Evolutionary conservation across 1,140 invertebrate species (phyloP), one percentile per base, ranked within the genome.

Genomic region (Dreissena rostriformis): DNA sequence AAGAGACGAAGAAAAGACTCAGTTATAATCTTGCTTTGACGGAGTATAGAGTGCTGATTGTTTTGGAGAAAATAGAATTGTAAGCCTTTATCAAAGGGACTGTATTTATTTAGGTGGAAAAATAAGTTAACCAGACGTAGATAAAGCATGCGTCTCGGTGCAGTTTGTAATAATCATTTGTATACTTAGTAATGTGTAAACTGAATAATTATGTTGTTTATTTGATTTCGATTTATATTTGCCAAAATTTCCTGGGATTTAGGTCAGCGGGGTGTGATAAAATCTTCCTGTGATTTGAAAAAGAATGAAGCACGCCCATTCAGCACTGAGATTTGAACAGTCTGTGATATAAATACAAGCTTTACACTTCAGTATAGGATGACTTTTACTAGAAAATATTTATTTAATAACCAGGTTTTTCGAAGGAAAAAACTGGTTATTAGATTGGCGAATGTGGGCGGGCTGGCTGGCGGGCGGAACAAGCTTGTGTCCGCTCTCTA

Each of bases 51-150:
- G 67, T 5, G 24, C 19, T n/a, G 17, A 79, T 79, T 79, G 77
- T 79, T 79, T 79, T 79, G 77, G 65, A 70, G 77, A 79, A 79
- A 55, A 66, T 65, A 79, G 51, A 65, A 79, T 79, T 79, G 77
- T 79, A 28, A 12, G 39, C 24, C 53, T 63, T 78, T 78, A 78
- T 78, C 75, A 78, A 78, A 70, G 67, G 1, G 39, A 12, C 53
- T 63, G 22, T 79, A 79, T 79, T 79, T 79, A 79, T 79, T 70
- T 71, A 70, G 77, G 26, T 24, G 68, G 63, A 68, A 79, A 79
- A 79, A 79, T 79, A 79, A 68, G 63, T 17, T 79, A 68, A 49
- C 22, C 53, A 66, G 28, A 28, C 17, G 52, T 79, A 70, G 77
- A 79, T 79, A 79, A 79, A 79, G 77, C 67, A 79, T 79, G 77